Percentiles rank a stretch among this genome's conserved stretches.
Conservation (phyloP, 1,140 invertebrate species). For the Papilio xuthus region DNA sequence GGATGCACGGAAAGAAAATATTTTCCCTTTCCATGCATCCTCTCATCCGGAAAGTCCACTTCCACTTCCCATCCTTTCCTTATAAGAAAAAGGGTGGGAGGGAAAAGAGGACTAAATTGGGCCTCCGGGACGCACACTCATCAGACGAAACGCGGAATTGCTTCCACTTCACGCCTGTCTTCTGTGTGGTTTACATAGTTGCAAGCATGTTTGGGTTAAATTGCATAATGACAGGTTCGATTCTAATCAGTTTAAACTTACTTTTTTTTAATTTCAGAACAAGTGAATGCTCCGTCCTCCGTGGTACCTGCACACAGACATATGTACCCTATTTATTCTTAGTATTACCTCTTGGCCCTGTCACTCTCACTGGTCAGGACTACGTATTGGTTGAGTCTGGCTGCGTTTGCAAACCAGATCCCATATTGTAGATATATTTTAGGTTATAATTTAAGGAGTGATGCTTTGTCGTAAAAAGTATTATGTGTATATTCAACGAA, state of each 20-base stretch:
- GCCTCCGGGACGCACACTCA: too few species aligned
- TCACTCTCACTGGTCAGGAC: slow-evolving; percentile 94
- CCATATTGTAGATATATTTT: slow-evolving; percentile 54
- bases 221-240: background rate
- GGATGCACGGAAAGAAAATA: too few species aligned
- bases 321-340: slow-evolving; percentile 95
- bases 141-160: too few species aligned
- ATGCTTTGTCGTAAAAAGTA: background rate
- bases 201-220: background rate
- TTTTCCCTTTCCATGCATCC: too few species aligned
- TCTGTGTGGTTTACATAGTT: slow-evolving; percentile 1
- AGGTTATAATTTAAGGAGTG: background rate
- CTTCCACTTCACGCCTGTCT: too few species aligned
- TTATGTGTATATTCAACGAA: background rate
- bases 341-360: slow-evolving; percentile 94
- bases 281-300: slow-evolving; percentile 92
- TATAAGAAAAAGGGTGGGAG: too few species aligned
- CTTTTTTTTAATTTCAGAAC: slow-evolving; percentile 83
- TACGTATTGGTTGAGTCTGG: slow-evolving; percentile 96
- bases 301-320: slow-evolving; percentile 94
- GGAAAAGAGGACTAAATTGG: too few species aligned
- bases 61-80: too few species aligned
- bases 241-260: background rate
- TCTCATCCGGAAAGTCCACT: too few species aligned
- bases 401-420: slow-evolving; percentile 91